Evolutionary conservation across 2,797 vertebrate species (phyloP).

Genomic region (Artibeus lituratus): DNA sequence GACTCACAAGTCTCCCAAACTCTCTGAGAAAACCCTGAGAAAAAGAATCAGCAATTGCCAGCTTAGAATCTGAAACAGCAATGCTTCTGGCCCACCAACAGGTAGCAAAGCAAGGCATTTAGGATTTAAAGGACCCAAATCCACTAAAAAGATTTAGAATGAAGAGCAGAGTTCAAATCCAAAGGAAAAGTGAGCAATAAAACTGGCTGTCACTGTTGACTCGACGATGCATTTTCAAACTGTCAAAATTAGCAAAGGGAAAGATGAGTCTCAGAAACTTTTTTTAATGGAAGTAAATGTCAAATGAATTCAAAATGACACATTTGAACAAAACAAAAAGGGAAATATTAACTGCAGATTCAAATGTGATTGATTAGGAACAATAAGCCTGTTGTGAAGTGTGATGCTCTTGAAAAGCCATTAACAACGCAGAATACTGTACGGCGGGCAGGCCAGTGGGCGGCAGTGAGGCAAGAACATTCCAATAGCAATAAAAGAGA

Average conservation of each 20-base stretch:
- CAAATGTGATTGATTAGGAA: not conserved
- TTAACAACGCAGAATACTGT: not conserved
- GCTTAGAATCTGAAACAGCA: not conserved
- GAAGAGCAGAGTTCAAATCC: constrained; percentile 10
- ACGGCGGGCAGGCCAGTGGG: not conserved
- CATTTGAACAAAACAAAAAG: not conserved
- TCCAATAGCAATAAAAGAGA: not conserved
- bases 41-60: not conserved
- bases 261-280: not conserved
- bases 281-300: not conserved
- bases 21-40: not conserved
- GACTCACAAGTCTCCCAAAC: not conserved
- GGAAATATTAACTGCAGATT: not conserved
- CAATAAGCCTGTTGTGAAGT: not conserved
- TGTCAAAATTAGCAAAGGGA: not conserved
- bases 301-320: not conserved
- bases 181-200: not conserved
- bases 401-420: not conserved
- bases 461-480: not conserved
- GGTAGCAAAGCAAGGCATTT: not conserved
- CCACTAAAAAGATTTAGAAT: not conserved
- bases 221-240: not conserved
- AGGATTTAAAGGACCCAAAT: not conserved
- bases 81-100: not conserved
- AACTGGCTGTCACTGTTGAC: not conserved